Base-by-base conservation (phyloP, 92 coral and sea anemone genomes). In the Virgularia gustaviana region DNA sequence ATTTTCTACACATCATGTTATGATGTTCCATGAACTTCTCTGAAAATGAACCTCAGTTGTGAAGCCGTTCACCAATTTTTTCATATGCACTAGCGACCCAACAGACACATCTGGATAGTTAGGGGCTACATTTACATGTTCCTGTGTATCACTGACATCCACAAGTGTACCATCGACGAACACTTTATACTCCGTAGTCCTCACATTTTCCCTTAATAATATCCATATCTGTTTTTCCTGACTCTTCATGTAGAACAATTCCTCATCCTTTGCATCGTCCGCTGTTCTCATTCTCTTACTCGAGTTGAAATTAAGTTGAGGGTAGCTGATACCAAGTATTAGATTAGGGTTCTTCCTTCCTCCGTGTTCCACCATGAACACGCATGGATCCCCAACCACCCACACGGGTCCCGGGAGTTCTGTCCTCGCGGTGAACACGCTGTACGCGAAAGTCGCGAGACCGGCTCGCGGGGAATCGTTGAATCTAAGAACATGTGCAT, bases 401-500 rank as follows among this genome's bases (percentile, higher is more conserved):
- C 49, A 29, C 3, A 87, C 49, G 33, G 84, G 84, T 1, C 88
- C 92, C 2, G 75, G 74, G 22, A 79, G 45, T 6, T 19, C 9
- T 3, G 38, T n/a, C 0, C 28, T n/a, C 15, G 16, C 7, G 3
- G 27, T 43, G 58, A 87, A 87, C 9, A 87, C 35, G n/a, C 79
- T 77, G 44, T 87, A 87, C 31, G 86, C 88, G 58, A 63, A 64
- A 6, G 81, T 63, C 3, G 70, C 20, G 1, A 56, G 12, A 3
- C 57, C 78, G 15, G 55, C 41, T 25, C 57, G 39, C 5, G 88
- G 83, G 58, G 84, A 58, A 36, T 77, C 66, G 15, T 54, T 49
- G 57, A 87, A 73, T 52, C 77, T 53, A 18, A 87, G 83, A n/a
- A 85, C 83, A 36, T 87, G 92, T 16, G 83, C 92, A 12, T 27